Conservation (phyloP, 1,140 invertebrate species). For the Calephelis virginiensis region DNA sequence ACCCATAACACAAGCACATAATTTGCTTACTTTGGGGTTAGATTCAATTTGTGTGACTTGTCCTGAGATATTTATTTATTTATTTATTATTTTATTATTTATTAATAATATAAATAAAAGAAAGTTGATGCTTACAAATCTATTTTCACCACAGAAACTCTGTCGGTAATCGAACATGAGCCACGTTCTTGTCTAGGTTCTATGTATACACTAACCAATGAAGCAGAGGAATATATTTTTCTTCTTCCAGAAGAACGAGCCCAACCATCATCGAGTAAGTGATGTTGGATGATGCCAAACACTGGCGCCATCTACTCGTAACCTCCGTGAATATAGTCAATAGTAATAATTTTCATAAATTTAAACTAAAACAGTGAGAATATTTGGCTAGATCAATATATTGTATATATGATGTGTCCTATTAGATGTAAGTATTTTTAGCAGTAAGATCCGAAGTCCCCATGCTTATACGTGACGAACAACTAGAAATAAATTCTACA, state of each 20-base stretch:
- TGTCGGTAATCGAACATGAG: no score
- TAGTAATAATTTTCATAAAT: not conserved
- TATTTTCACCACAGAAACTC: no score
- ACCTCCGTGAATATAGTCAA: constrained; percentile 18
- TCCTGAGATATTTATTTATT: no score
- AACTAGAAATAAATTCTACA: no score
- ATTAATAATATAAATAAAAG: no score
- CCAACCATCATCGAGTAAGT: constrained; percentile 57
- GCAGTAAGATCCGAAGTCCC: not conserved
- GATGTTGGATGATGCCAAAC: constrained; percentile 33
- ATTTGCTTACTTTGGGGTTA: no score
- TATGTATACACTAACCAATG: not conserved
- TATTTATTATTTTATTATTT: no score
- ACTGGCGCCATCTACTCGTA: constrained; percentile 20
- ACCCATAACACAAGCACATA: no score
- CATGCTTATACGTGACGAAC: no score
- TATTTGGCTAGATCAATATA: constrained; percentile 3
- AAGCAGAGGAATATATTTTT: not conserved
- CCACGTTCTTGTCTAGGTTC: no score
- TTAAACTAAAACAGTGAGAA: constrained; percentile 6
- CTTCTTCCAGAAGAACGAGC: constrained; percentile 43
- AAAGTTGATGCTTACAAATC: no score
- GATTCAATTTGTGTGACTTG: no score
- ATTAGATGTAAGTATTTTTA: not conserved
- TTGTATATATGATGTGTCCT: constrained; percentile 1